Evolutionary conservation across 2,113 vertebrate genomes (phyloP).

Genomic region (Protomyctophum bolini): DNA sequence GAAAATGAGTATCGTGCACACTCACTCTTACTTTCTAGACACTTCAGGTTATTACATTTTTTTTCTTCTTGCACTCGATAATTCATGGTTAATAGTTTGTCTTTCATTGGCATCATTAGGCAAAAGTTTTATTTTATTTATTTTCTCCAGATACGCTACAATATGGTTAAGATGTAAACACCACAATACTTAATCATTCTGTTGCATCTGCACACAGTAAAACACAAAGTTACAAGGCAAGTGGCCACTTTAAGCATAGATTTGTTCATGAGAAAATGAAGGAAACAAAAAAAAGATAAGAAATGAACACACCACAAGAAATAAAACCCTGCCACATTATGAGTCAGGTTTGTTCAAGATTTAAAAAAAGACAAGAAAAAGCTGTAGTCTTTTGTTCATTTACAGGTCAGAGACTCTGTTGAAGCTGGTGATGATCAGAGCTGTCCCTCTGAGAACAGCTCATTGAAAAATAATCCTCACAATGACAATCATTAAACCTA

Average conservation of each 20-base stretch:
- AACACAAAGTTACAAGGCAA: conserved; percentile 83
- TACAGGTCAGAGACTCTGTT: conserved; percentile 65
- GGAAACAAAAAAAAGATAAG: conserved; percentile 43
- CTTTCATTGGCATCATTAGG: conserved; percentile 82
- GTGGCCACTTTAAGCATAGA: conserved; percentile 79
- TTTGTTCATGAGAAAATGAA: conserved; percentile 70
- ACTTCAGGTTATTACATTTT: conserved; percentile 70
- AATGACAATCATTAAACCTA: background rate
- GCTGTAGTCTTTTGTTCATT: conserved; percentile 69
- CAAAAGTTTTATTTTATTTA: conserved; percentile 52
- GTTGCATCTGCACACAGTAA: conserved; percentile 76
- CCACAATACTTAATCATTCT: conserved; percentile 75
- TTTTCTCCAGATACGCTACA: conserved; percentile 69
- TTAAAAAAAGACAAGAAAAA: conserved; percentile 35
- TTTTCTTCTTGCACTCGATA: conserved; percentile 67
- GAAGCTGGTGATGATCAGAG: conserved; percentile 75
- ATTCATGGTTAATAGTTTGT: conserved; percentile 70
- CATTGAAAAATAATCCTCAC: background rate
- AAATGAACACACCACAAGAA: conserved; percentile 62
- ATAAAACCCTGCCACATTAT: conserved; percentile 60
- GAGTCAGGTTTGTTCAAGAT: conserved; percentile 69
- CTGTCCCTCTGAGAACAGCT: conserved; percentile 15
- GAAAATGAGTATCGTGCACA: conserved; percentile 28
- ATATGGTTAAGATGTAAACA: conserved; percentile 81
- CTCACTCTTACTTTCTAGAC: conserved; percentile 60